Percentiles rank a stretch among this genome's conserved stretches.
phyloP scores from a whole-genome alignment of 2,797 vertebrate species.

The Enteromius afrohamiltoni region DNA sequence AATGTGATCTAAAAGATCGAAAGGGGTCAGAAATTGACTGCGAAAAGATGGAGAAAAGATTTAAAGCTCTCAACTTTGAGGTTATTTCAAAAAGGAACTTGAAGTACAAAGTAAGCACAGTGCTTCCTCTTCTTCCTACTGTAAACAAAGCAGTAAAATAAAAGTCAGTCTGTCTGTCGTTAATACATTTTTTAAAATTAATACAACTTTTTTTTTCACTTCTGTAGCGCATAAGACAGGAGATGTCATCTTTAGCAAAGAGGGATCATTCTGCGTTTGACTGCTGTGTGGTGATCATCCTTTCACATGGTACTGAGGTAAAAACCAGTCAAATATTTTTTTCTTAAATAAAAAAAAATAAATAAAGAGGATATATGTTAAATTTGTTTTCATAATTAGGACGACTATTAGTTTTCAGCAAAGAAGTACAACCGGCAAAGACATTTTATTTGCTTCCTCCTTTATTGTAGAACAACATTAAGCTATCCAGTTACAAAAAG shows the following conservation, averaged over 20 bases:
- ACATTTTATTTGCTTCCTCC: conserved; percentile 7
- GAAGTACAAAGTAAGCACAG: conserved; percentile 75
- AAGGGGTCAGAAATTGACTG: conserved; percentile 85
- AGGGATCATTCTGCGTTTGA: conserved; percentile 82
- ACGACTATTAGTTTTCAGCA: neutral
- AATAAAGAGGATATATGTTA: neutral
- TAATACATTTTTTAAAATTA: neutral
- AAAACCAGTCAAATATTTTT: conserved; percentile 13
- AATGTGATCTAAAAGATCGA: conserved; percentile 70
- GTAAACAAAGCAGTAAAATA: neutral
- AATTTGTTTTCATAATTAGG: neutral
- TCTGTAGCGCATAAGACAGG: conserved; percentile 79
- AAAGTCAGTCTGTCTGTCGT: neutral
- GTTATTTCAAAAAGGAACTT: conserved; percentile 83
- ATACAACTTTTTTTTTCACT: neutral
- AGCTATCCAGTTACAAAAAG: neutral
- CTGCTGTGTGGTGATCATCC: conserved; percentile 90
- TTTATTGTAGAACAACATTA: conserved; percentile 28
- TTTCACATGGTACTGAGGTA: conserved; percentile 95
- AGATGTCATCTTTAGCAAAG: conserved; percentile 75
- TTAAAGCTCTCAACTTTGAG: conserved; percentile 78
- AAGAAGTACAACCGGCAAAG: neutral
- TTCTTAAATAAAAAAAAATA: neutral
- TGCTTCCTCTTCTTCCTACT: conserved; percentile 9
- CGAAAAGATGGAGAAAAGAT: conserved; percentile 82